Evolutionary conservation across 2,888 invertebrate genomes (phyloP).

Genomic region (Seladonia tumulorum): DNA sequence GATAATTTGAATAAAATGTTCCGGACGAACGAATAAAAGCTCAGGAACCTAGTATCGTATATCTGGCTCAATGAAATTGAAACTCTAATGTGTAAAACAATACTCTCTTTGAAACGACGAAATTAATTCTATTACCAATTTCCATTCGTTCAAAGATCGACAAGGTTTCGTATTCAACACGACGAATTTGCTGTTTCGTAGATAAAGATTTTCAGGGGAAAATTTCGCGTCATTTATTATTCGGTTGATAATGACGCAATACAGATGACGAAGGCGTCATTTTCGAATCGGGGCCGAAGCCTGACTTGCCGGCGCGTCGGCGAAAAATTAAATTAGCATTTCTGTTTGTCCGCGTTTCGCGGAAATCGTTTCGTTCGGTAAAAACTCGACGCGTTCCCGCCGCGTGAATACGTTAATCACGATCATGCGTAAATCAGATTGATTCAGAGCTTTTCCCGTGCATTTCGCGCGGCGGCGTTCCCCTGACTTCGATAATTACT

Average conservation of each 20-base stretch:
- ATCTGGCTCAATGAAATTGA: background rate
- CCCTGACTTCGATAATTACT: conserved; percentile 59
- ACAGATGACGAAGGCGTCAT: background rate
- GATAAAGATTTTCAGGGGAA: background rate
- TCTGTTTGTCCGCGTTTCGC: conserved; percentile 21
- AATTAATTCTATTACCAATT: background rate
- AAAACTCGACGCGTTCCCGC: conserved; percentile 12
- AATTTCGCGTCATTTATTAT: background rate
- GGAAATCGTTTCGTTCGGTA: conserved; percentile 29
- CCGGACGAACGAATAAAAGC: background rate
- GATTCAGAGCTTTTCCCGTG: conserved; percentile 38
- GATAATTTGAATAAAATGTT: background rate
- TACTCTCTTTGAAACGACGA: background rate
- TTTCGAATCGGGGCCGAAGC: conserved; percentile 18
- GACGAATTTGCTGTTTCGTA: background rate
- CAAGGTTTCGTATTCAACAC: background rate
- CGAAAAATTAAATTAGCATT: conserved; percentile 37
- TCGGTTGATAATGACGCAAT: background rate
- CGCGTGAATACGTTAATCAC: conserved; percentile 50
- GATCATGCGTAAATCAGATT: conserved; percentile 48
- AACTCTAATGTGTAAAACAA: background rate
- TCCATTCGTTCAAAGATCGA: background rate
- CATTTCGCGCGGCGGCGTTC: conserved; percentile 32
- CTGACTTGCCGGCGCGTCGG: background rate
- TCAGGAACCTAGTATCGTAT: background rate